A percentile compares a stretch with the other conserved stretches of the same genome.
Conservation (phyloP, 2,797 vertebrate genomes). For the Anguilla megastoma region DNA sequence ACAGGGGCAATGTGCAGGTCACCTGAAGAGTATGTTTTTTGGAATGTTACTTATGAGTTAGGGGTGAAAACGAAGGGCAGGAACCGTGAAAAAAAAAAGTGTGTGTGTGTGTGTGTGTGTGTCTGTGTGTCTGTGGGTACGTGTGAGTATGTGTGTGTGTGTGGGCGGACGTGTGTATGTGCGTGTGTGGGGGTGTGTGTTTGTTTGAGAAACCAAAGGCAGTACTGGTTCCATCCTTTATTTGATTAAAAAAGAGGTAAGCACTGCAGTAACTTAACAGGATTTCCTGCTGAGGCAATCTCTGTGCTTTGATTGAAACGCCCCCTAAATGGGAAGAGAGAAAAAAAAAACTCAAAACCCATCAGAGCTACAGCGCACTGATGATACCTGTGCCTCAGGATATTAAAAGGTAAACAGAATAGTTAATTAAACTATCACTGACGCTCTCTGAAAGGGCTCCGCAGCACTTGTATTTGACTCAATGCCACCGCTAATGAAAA, state of each 20-base stretch:
- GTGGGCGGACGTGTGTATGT: neutral
- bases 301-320: slow-evolving; percentile 9
- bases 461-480: slow-evolving; percentile 9
- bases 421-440: slow-evolving; percentile 18
- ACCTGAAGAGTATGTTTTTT: neutral
- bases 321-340: neutral
- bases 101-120: too few species aligned
- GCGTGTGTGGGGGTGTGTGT: neutral
- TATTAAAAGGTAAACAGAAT: neutral
- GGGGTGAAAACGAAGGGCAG: neutral
- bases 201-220: neutral
- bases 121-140: too few species aligned
- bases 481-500: slow-evolving; percentile 9
- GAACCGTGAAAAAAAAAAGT: neutral
- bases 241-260: neutral
- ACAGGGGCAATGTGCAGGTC: neutral
- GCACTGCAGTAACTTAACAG: neutral
- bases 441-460: neutral
- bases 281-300: neutral
- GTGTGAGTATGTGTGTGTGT: too few species aligned
- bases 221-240: neutral
- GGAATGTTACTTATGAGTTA: neutral
- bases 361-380: slow-evolving; percentile 12
- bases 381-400: slow-evolving; percentile 5
- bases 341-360: neutral